These are phyloP conservation scores for Proales similis DNA, from an alignment of 1,140 invertebrate genomes.

Conservation along the genomic window DNA sequence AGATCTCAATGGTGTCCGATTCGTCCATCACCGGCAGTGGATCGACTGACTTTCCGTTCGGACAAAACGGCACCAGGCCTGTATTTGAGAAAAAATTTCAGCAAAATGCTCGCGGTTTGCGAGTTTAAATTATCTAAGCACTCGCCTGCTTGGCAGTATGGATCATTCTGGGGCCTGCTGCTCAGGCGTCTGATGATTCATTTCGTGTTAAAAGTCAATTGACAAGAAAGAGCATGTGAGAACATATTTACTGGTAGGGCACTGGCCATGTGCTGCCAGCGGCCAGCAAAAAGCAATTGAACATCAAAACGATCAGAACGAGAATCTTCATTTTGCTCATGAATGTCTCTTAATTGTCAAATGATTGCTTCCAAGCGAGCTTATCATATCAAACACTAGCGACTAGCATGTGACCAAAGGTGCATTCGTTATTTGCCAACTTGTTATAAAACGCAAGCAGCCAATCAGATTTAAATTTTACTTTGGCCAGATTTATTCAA, in stretches of 20 bases:
- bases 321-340: neutral
- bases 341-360: neutral
- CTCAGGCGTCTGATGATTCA: neutral
- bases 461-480: too few species aligned
- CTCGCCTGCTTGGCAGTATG: slow-evolving; percentile 47
- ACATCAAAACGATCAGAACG: neutral
- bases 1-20: slow-evolving; percentile 44
- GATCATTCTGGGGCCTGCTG: slow-evolving; percentile 41
- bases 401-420: too few species aligned
- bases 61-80: slow-evolving; percentile 45
- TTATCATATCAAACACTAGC: neutral
- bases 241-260: slow-evolving; percentile 34
- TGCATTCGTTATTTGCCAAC: too few species aligned
- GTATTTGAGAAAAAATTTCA: neutral
- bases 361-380: neutral
- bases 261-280: slow-evolving; percentile 15
- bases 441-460: too few species aligned
- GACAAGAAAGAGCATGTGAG: neutral
- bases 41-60: slow-evolving; percentile 43
- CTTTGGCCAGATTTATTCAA: too few species aligned
- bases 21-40: slow-evolving; percentile 44
- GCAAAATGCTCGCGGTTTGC: neutral
- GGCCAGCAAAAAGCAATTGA: neutral
- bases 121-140: too few species aligned
- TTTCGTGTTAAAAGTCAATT: neutral